phyloP scores from a whole-genome alignment of 2,113 vertebrate species.

The Mastomys natalensis region DNA sequence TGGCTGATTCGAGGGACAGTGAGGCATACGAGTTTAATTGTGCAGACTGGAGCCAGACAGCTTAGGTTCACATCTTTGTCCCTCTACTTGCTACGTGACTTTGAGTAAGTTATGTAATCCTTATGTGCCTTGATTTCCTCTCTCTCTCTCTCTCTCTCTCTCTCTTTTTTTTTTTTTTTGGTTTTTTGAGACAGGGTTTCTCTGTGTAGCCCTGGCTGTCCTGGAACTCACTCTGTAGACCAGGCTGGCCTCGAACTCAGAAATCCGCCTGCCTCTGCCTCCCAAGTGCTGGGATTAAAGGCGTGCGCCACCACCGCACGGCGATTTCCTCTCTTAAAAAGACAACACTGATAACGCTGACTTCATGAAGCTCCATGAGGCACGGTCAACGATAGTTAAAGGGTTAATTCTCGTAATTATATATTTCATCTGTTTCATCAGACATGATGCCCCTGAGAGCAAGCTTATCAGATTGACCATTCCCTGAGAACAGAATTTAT shows the following conservation, averaged over 20 bases:
- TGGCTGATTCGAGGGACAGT: background rate
- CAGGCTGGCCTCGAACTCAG: too few species aligned
- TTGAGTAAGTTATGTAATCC: conserved; percentile 32
- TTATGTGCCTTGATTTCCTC: background rate
- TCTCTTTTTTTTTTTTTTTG: too few species aligned
- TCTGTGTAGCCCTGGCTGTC: too few species aligned
- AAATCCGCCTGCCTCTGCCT: too few species aligned
- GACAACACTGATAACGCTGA: background rate
- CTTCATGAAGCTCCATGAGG: background rate
- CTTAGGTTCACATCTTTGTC: background rate
- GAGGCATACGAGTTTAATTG: background rate
- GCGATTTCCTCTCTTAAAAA: conserved; percentile 11
- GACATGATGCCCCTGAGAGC: background rate
- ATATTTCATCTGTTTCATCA: background rate
- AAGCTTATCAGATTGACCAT: background rate
- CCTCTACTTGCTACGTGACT: conserved; percentile 9
- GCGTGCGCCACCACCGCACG: too few species aligned
- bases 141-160: too few species aligned
- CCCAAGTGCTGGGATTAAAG: too few species aligned
- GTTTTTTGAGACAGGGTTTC: too few species aligned
- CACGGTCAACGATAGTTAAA: background rate
- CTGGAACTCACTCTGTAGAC: too few species aligned
- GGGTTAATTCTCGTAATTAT: background rate
- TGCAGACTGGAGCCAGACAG: background rate
- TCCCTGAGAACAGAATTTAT: background rate